Evolutionary conservation across 2,797 vertebrate genomes (phyloP).

Genomic region (Enteromius fasciolatus): DNA sequence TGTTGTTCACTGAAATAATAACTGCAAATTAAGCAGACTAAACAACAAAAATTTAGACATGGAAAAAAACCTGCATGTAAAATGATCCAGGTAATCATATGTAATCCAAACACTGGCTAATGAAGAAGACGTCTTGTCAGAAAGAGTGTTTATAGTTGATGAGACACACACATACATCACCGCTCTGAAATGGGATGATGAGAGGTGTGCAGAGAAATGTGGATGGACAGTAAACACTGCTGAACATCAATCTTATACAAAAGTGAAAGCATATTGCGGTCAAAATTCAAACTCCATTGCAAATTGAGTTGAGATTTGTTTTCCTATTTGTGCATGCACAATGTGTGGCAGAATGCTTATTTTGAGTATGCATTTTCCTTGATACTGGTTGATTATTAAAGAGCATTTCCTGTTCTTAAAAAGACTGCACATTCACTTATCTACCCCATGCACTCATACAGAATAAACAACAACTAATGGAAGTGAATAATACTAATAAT

Average conservation of each 20-base stretch:
- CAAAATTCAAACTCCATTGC: constrained; percentile 8
- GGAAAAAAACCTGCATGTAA: neutral
- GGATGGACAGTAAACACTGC: neutral
- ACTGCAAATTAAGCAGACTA: neutral
- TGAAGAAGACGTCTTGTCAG: neutral
- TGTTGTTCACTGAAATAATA: neutral
- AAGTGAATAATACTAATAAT: too few species aligned
- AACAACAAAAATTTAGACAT: neutral
- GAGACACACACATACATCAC: neutral
- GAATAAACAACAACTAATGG: neutral
- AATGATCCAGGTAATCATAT: neutral
- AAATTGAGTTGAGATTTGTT: neutral
- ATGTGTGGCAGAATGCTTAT: neutral
- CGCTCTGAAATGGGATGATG: neutral
- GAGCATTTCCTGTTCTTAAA: neutral
- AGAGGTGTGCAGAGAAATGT: neutral
- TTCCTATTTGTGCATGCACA: constrained; percentile 9
- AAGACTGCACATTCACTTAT: neutral
- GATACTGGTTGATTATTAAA: neutral
- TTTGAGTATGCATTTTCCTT: neutral
- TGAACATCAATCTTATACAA: neutral
- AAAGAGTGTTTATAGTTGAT: neutral
- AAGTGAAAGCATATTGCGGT: neutral
- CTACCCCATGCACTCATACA: neutral
- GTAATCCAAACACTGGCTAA: constrained; percentile 10